phyloP scores from a whole-genome alignment of 2,888 invertebrate species.

The Chromoteleia sp. region DNA sequence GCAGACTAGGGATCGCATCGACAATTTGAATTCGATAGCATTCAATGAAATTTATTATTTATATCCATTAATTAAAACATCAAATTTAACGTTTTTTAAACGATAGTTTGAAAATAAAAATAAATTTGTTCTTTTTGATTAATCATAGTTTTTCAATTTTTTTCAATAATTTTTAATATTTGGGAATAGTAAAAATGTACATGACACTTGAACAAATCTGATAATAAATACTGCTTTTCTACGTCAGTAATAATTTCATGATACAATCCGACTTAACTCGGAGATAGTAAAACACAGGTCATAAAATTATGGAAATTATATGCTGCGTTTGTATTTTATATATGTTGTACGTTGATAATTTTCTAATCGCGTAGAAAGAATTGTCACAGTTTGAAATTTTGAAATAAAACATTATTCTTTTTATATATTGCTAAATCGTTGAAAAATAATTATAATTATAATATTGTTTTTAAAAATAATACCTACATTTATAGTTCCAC shows the following conservation, averaged over 20 bases:
- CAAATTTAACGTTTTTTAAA: too few species aligned
- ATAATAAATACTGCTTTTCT: conserved; percentile 44
- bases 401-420: background rate
- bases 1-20: too few species aligned
- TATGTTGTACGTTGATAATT: conserved; percentile 6
- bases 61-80: too few species aligned
- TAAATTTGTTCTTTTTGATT: too few species aligned
- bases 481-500: background rate
- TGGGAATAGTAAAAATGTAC: conserved; percentile 3
- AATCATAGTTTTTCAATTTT: too few species aligned
- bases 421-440: background rate
- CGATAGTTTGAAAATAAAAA: too few species aligned
- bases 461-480: conserved; percentile 3
- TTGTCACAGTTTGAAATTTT: conserved; percentile 5
- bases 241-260: conserved; percentile 45
- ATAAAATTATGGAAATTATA: conserved; percentile 49
- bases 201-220: conserved; percentile 41
- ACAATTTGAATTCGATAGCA: too few species aligned
- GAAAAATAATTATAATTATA: background rate
- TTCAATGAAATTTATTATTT: too few species aligned
- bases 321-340: conserved; percentile 16
- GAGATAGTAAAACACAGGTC: conserved; percentile 36
- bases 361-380: conserved; percentile 28
- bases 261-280: conserved; percentile 46
- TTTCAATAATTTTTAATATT: too few species aligned